These are phyloP conservation scores for Azorinus chamasolen DNA, from an alignment of 2,888 invertebrate genomes.

Conservation along the genomic window DNA sequence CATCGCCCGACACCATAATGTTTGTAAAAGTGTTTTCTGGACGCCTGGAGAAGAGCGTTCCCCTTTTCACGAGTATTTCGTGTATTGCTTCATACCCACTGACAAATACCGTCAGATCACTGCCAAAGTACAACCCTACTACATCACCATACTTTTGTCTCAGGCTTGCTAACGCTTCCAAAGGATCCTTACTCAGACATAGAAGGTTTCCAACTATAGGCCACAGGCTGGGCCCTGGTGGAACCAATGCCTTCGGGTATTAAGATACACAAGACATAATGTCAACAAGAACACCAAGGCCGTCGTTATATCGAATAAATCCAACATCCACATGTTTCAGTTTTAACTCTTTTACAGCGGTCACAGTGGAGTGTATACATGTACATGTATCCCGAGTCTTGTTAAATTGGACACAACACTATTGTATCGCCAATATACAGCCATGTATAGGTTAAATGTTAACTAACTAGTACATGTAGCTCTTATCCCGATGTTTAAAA, in stretches of 20 bases:
- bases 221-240: slow-evolving; percentile 44
- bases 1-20: not conserved
- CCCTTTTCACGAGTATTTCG: slow-evolving; percentile 42
- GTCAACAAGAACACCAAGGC: too few relatives aligned
- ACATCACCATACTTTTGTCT: slow-evolving; percentile 48
- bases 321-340: too few relatives aligned
- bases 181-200: slow-evolving; percentile 8
- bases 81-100: slow-evolving; percentile 39
- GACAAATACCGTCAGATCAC: slow-evolving; percentile 26
- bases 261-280: not conserved
- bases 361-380: too few relatives aligned
- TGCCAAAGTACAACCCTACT: slow-evolving; percentile 34
- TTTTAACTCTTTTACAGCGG: too few relatives aligned
- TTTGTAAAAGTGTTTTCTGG: slow-evolving; percentile 11
- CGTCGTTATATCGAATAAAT: too few relatives aligned
- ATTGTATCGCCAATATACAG: too few relatives aligned
- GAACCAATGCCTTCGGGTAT: slow-evolving; percentile 14
- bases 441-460: too few relatives aligned
- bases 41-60: slow-evolving; percentile 30
- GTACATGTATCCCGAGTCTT: too few relatives aligned
- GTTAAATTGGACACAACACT: too few relatives aligned
- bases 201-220: slow-evolving; percentile 45
- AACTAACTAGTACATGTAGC: too few relatives aligned
- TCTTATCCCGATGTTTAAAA: too few relatives aligned
- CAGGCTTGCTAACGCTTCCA: slow-evolving; percentile 13